Base-by-base conservation (phyloP, 2,888 invertebrate species). In the Xanthorhoe designata region DNA sequence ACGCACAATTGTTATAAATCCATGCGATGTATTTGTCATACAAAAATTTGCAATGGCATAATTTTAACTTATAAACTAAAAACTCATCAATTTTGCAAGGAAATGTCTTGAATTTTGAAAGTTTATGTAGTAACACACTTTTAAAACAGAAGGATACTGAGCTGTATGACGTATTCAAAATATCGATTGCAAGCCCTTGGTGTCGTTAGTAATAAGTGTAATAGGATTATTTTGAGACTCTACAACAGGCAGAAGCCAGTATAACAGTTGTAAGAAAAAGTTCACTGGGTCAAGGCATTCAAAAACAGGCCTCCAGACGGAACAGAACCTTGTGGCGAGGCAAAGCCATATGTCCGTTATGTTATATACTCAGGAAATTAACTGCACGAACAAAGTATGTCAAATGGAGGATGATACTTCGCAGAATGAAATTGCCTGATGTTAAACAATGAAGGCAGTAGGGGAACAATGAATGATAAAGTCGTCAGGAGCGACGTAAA, bases 201-300 rank as follows among this genome's bases (percentile, higher is more conserved):
- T 42, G 13, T 42, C 13, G 13, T 42, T 13, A 42, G 13, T 42
- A 42, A 38, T 13, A 42, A 13, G 38, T 13, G 13, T 42, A 42
- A 42, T 13, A 42, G 38, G 38, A 42, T 42, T 42, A 42, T 42
- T 42, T 42, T 13, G 38, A 42, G 38, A 42, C 13, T 0, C 38
- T 13, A 42, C 13, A 42, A 13, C 13, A 42, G 3, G 38, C 38
- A 42, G 32, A 32, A 32, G 7, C 7, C 32, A 24, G 17, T 38
- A 10, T 9, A 5, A 35, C 18, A 54, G 35, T 54, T 38, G 10
- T n/a, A 10, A 49, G 15, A 45, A n/a, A 13, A 15, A 50, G 50
- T 54, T 61, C 45, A 47, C 32, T 55, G 38, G 53, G 61, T 61
- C 61, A 61, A 61, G 54, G 61, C 35, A 18, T 63, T 51, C 56